Evolutionary conservation across 2,797 vertebrate genomes (phyloP), one percentile per base, ranked within the genome.

Genomic region (Danio albolineatus): DNA sequence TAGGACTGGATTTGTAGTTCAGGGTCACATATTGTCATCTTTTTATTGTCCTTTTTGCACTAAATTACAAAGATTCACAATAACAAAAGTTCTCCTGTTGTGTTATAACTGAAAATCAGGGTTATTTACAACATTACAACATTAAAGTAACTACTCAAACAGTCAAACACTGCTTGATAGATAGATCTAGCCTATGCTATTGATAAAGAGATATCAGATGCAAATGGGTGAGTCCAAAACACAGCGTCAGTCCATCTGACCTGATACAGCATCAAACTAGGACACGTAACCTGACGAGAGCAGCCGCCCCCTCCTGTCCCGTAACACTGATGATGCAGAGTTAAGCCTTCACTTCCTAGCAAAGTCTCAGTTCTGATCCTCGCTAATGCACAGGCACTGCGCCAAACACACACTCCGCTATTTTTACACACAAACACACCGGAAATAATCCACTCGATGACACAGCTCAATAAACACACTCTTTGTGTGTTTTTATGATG

Each of bases 341-440:
- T 17, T 72, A 82, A 82, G 66, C 73, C 80, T 76, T 70, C 38
- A 54, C 61, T 76, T 64, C 74, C 73, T 64, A 54, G 36, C 57
- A 71, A 75, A 39, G n/a, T 51, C 78, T 54, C 51, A 64, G 67
- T 12, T 54, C 80, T 78, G 75, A 82, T 73, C 75, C 80, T 54
- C 48, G 7, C 60, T 82, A 82, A 82, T 82, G 62, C 67, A 73
- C 46, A n/a, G 44, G 28, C 12, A 56, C n/a, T 1, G 10, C 19
- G 16, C 48, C 66, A 73, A 43, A 66, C 51, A 9, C 4, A 71
- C 48, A 17, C 49, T 71, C 56, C 13, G 4, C 5, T 69, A 74
- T 51, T 69, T 74, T n/a, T 61, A 76, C 73, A 54, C 65, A 62
- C 44, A 51, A 17, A 76, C 53, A 44, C 65, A 43, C 44, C 48